These are phyloP conservation scores for Equus quagga DNA, from an alignment of 2,113 vertebrate species.

Conservation along the genomic window DNA sequence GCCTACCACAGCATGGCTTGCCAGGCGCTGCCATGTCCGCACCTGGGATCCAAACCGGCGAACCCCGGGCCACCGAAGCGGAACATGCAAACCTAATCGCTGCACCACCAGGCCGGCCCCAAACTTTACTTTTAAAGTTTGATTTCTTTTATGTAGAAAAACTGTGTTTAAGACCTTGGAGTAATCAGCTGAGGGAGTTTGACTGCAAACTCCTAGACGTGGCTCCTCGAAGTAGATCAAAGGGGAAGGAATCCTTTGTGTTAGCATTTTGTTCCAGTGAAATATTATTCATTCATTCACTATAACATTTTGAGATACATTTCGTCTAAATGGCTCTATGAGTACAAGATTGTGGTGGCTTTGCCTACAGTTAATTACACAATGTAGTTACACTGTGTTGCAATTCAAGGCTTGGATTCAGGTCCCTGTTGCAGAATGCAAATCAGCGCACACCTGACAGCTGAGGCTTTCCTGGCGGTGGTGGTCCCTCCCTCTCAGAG, in stretches of 20 bases:
- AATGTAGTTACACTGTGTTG: background rate
- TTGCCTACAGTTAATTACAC: conserved; percentile 26
- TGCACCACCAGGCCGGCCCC: no score
- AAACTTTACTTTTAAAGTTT: background rate
- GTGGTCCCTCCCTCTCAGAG: background rate
- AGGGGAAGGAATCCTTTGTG: background rate
- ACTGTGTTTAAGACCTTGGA: background rate
- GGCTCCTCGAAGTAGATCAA: no score
- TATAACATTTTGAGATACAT: background rate
- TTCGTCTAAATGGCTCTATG: background rate
- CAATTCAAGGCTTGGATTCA: conserved; percentile 46
- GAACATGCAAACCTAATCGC: no score
- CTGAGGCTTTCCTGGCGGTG: background rate
- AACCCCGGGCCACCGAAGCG: no score
- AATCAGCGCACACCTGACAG: background rate
- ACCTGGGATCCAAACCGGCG: no score
- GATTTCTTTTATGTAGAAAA: background rate
- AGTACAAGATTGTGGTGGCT: conserved; percentile 33
- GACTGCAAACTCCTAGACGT: background rate
- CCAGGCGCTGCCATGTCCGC: no score
- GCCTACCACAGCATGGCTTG: no score
- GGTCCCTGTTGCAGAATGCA: conserved; percentile 19
- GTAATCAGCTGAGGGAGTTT: background rate
- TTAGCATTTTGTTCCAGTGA: background rate
- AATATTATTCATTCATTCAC: background rate